Conservation (phyloP, 1,140 invertebrate species). For the Philotrypesis tridentata region DNA sequence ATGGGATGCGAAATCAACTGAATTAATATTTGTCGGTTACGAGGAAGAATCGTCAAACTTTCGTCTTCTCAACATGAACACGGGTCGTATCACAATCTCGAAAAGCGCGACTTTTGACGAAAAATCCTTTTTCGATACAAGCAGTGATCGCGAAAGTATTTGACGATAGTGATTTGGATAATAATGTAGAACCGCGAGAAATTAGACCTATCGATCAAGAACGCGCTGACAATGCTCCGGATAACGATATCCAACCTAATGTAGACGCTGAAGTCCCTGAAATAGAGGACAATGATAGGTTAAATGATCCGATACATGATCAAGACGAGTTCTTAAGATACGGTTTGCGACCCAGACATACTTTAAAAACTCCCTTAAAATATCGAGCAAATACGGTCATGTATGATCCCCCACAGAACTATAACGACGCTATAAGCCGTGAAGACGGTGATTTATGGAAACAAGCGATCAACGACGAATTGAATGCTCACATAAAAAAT, state of each 20-base stretch:
- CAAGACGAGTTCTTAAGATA: not conserved
- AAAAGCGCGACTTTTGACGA: conserved; percentile 38
- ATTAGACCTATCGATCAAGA: not conserved
- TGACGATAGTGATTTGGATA: not conserved
- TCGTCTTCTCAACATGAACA: conserved; percentile 35
- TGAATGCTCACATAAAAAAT: conserved; percentile 1
- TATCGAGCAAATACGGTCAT: not conserved
- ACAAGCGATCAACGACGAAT: not conserved
- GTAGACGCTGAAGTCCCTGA: conserved; percentile 10
- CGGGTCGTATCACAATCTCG: conserved; percentile 32
- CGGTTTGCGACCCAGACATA: not conserved
- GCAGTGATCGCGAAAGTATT: not conserved
- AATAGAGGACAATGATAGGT: not conserved
- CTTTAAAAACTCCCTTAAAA: not conserved
- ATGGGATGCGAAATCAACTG: too few species aligned
- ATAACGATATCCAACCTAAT: not conserved
- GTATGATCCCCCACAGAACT: not conserved
- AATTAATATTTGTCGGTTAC: too few species aligned
- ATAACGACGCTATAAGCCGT: not conserved
- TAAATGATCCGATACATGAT: too few species aligned
- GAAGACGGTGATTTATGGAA: not conserved
- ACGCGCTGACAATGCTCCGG: not conserved
- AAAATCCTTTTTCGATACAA: not conserved
- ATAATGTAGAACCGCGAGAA: not conserved
- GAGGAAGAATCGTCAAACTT: conserved; percentile 48